These are phyloP conservation scores for Enteromius argenteus DNA, from an alignment of 2,797 vertebrate genomes.

Conservation along the genomic window DNA sequence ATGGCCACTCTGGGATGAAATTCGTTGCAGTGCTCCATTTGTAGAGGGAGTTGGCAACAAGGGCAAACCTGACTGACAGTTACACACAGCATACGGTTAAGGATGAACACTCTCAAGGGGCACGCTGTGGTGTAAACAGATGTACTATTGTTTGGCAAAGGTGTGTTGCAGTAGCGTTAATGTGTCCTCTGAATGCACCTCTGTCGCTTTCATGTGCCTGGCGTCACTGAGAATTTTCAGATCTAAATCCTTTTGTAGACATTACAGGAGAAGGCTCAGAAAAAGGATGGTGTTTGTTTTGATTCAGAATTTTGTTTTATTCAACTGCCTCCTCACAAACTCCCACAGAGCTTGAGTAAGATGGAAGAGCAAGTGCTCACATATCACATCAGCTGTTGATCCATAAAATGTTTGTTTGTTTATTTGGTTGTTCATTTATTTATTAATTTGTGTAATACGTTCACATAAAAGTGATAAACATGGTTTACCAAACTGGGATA, in stretches of 20 bases:
- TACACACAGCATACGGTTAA: slow-evolving; percentile 11
- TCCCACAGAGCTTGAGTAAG: neutral
- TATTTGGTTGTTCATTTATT: neutral
- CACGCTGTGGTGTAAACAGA: slow-evolving; percentile 33
- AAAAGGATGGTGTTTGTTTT: neutral
- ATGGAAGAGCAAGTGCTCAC: neutral
- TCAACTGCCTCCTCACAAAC: neutral
- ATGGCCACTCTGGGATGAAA: slow-evolving; percentile 19
- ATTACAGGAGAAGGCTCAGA: slow-evolving; percentile 10
- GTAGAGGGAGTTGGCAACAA: slow-evolving; percentile 28
- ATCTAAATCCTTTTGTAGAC: neutral
- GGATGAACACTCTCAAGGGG: slow-evolving; percentile 37
- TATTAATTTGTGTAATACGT: neutral
- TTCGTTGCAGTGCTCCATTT: slow-evolving; percentile 20
- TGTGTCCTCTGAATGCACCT: neutral
- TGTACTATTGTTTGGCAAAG: slow-evolving; percentile 30
- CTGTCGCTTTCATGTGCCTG: neutral
- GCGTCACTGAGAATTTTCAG: slow-evolving; percentile 1
- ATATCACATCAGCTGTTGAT: slow-evolving; percentile 13
- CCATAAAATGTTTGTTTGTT: neutral
- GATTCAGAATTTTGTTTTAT: neutral
- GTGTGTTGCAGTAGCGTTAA: slow-evolving; percentile 21
- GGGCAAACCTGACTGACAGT: slow-evolving; percentile 22
- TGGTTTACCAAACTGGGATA: neutral
- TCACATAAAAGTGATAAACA: neutral